Evolutionary conservation across 2,113 vertebrate species (phyloP), one percentile per base, ranked within the genome.

Genomic region (Ancistrus triradiatus): DNA sequence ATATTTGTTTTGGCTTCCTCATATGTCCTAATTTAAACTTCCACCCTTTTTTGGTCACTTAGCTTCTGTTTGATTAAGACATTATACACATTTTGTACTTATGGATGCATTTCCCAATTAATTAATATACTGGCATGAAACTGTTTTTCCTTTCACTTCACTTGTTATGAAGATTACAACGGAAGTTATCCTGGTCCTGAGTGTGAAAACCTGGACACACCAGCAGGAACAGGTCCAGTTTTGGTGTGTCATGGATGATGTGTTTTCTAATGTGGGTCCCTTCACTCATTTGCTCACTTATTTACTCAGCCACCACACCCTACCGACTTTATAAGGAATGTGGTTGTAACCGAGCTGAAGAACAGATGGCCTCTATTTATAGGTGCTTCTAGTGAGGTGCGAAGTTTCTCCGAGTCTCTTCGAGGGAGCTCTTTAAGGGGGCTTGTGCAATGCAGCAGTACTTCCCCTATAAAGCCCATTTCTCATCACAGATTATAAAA

Each of bases 291-390:
- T 24, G 15, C 21, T 10, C 18, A 51, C n/a, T 51, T 3, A 25
- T 24, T 14, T 18, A 15, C 18, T 48, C 56, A 42, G 52, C 55
- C 55, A 14, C 33, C 21, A 11, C 61, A 13, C 49, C 62, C 38
- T 35, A 25, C 21, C 15, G 42, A 64, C 76, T 72, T 75, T 74
- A 77, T 80, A 85, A 82, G 81, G 84, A 85, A 87, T 84, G 84
- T 66, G 73, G 64, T 76, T 86, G 83, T 87, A 88, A 88, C 82
- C 74, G 77, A 88, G 84, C 80, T 83, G 64, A 44, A 63, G 77
- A 83, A 89, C 87, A 89, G 87, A 87, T 89, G 87, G 83, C 46
- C 28, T 51, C 84, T 89, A 89, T 88, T 87, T 83, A 84, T 89
- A 88, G 79, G 37, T 53, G 73, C n/a, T 73, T 33, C 55, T 65